Percentiles rank a stretch among this genome's conserved stretches.
These are phyloP conservation scores for Microcebus murinus DNA, from an alignment of 2,113 vertebrate species.

Conservation along the genomic window DNA sequence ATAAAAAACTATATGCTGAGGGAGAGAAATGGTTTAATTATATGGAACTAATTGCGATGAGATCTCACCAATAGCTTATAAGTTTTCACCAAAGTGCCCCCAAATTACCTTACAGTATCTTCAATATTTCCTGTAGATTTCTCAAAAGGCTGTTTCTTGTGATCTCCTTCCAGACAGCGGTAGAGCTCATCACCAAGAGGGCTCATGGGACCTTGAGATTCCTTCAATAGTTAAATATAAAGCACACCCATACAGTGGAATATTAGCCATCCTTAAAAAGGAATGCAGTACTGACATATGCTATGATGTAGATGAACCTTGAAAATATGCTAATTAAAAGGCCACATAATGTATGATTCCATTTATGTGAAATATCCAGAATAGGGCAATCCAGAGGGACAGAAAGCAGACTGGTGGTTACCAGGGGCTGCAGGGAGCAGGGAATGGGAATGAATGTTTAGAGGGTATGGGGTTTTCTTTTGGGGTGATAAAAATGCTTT, in stretches of 20 bases:
- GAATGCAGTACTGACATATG: conserved; percentile 14
- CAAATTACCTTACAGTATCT: conserved; percentile 81
- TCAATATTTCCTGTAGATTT: conserved; percentile 76
- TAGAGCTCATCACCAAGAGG: conserved; percentile 74
- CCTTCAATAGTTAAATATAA: conserved; percentile 75
- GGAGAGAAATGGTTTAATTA: neutral
- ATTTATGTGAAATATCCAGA: conserved; percentile 35
- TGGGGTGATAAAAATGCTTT: neutral
- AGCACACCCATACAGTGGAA: neutral
- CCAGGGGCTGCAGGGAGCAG: neutral
- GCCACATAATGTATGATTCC: neutral
- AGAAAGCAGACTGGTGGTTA: neutral
- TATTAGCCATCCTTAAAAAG: conserved; percentile 45
- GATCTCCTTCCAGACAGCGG: conserved; percentile 71
- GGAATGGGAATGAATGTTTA: neutral
- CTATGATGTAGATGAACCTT: neutral
- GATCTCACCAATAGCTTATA: neutral
- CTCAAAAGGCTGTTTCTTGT: conserved; percentile 77
- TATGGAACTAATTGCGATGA: neutral
- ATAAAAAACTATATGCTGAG: neutral
- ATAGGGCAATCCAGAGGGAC: neutral
- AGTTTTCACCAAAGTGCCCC: neutral
- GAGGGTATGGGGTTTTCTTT: neutral
- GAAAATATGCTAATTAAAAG: conserved; percentile 44
- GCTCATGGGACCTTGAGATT: conserved; percentile 81